A percentile compares a stretch with the other conserved stretches of the same genome.
phyloP scores from a whole-genome alignment of 2,113 vertebrate genomes.

The Ptyas mucosa region DNA sequence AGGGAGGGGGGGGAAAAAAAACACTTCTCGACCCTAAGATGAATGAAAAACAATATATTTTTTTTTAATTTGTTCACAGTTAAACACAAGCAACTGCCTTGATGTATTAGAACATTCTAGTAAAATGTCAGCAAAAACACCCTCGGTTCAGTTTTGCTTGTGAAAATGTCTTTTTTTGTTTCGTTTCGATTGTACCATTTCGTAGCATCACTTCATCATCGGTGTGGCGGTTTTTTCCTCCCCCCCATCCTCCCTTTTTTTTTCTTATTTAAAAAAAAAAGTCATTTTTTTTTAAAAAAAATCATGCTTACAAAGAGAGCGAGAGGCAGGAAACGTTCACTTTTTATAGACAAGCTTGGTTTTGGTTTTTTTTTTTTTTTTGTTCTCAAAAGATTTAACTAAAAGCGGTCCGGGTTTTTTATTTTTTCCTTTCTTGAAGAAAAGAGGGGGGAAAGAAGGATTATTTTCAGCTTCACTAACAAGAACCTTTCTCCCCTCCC shows the following conservation, averaged over 20 bases:
- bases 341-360: conserved; percentile 58
- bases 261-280: conserved; percentile 40
- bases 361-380: conserved; percentile 50
- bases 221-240: conserved; percentile 65
- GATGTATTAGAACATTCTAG: conserved; percentile 80
- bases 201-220: conserved; percentile 72
- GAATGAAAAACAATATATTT: conserved; percentile 98
- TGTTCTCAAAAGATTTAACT: conserved; percentile 59
- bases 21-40: conserved; percentile 23
- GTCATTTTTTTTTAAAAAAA: conserved; percentile 63
- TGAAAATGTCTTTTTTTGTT: conserved; percentile 59
- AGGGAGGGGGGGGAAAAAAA: accelerated
- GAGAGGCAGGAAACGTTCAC: conserved; percentile 76
- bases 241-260: background rate
- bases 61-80: conserved; percentile 96
- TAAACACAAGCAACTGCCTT: conserved; percentile 98
- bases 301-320: conserved; percentile 90
- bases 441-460: conserved; percentile 8
- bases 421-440: background rate
- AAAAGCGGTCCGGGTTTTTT: conserved; percentile 62
- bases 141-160: conserved; percentile 67
- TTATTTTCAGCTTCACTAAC: conserved; percentile 64
- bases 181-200: conserved; percentile 87
- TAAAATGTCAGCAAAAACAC: conserved; percentile 71
- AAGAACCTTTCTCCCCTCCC: conserved; percentile 57